These are phyloP conservation scores for Drosophila azteca DNA, from an alignment of 1,140 invertebrate genomes.

Conservation along the genomic window DNA sequence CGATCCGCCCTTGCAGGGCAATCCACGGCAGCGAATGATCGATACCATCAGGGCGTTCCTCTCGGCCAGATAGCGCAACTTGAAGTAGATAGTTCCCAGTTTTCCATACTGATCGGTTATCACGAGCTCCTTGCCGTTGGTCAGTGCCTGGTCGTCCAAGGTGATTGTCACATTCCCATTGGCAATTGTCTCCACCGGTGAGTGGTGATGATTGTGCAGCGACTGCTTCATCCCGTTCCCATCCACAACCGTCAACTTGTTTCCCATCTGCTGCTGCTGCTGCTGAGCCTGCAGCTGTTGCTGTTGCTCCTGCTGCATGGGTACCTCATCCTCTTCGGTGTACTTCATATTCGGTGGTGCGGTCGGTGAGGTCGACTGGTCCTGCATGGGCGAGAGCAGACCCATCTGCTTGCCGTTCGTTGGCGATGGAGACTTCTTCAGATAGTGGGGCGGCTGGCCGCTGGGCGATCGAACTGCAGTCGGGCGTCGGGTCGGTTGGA, in stretches of 20 bases:
- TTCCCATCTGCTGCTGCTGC: slow-evolving; percentile 42
- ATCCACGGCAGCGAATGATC: slow-evolving; percentile 92
- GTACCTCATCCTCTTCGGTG: slow-evolving; percentile 72
- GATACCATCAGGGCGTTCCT: slow-evolving; percentile 95
- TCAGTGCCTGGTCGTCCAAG: slow-evolving; percentile 78
- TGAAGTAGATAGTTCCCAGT: slow-evolving; percentile 94
- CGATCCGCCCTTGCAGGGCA: slow-evolving; percentile 90
- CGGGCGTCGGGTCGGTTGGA: slow-evolving; percentile 86
- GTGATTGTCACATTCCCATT: slow-evolving; percentile 74
- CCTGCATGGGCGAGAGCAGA: slow-evolving; percentile 83
- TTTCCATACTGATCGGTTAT: slow-evolving; percentile 84
- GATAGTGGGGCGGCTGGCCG: slow-evolving; percentile 88
- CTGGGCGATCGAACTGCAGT: slow-evolving; percentile 87
- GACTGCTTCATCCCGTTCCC: slow-evolving; percentile 41
- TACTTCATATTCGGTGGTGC: slow-evolving; percentile 74
- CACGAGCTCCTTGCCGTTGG: slow-evolving; percentile 83
- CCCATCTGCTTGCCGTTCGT: slow-evolving; percentile 87
- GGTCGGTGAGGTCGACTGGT: slow-evolving; percentile 75
- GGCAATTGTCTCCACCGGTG: slow-evolving; percentile 73
- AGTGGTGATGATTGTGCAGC: slow-evolving; percentile 71
- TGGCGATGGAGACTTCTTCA: slow-evolving; percentile 94
- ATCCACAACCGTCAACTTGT: slow-evolving; percentile 61
- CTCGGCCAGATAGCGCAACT: slow-evolving; percentile 93
- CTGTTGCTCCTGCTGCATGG: slow-evolving; percentile 35
- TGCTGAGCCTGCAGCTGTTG: slow-evolving; percentile 31